Evolutionary conservation across 2,797 vertebrate species (phyloP), one percentile per base, ranked within the genome.

Genomic region (Pachyuromys duprasi): DNA sequence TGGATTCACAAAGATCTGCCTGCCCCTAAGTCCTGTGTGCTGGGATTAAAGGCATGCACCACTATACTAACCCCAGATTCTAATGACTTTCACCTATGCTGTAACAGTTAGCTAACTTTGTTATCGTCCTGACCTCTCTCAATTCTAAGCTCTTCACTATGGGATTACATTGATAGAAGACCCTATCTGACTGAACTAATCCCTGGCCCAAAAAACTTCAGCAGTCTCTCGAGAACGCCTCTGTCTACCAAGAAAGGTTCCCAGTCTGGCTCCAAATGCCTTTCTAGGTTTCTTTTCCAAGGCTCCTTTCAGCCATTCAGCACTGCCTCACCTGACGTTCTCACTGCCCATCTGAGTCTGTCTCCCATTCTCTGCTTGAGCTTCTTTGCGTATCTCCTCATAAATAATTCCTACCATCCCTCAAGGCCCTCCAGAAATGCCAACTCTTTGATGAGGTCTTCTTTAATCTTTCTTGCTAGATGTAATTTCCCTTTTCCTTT

Each of bases 371-470:
- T 92, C 82, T 74, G 88, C 89, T 55, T 20, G 78, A 0, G 26
- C 36, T 87, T 80, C 69, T 88, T 70, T 81, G 22, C 42, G 22
- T 70, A 90, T 69, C 53, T 88, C 93, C 45, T 92, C 93, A 49
- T 67, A 90, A 97, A 57, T 91, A 96, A 93, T 83, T 94, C 39
- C 60, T 83, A 67, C 67, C 24, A 55, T 62, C 86, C 78, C 88
- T 95, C 57, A 67, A 93, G 90, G 87, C 81, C 95, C 65, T 84
- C 80, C 78, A 88, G 76, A 96, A 92, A 93, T 89, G 91, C 75
- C 89, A 93, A 63, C 78, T 95, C 94, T 95, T 93, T 95, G 94
- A 96, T 86, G 91, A 91, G 26, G 42, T 82, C 89, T 94, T 95
- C 91, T 91, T 84, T 93, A 91, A 95, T 96, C 90, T 93, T 93